phyloP scores from a whole-genome alignment of 2,113 vertebrate species.

The Turnix velox region DNA sequence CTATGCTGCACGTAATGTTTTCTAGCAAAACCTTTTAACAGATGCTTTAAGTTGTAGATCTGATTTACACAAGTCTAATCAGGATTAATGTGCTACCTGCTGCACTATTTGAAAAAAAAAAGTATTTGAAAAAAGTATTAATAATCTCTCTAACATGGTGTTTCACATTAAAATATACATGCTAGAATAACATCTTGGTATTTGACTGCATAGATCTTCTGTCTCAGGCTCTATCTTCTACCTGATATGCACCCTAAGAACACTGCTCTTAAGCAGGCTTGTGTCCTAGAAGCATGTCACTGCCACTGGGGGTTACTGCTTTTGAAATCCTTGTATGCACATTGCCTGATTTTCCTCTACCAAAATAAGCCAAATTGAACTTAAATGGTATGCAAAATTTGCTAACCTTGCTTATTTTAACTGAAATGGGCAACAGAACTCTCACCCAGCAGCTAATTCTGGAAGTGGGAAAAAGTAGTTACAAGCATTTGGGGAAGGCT shows the following conservation, averaged over 20 bases:
- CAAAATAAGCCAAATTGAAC: not conserved
- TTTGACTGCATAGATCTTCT: not conserved
- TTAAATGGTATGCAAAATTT: not conserved
- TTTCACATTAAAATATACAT: slow-evolving; percentile 9
- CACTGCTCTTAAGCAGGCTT: not conserved
- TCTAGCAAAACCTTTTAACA: not conserved
- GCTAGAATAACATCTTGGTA: not conserved
- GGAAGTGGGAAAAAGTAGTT: not conserved
- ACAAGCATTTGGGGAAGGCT: not conserved
- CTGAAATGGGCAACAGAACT: not conserved
- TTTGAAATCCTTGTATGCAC: not conserved
- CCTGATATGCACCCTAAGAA: not conserved
- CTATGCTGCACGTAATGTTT: not conserved
- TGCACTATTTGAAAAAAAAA: not conserved
- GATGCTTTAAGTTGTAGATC: not conserved
- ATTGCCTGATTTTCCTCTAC: not conserved
- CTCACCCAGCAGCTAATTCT: not conserved
- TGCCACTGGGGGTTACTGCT: accelerated
- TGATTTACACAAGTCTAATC: not conserved
- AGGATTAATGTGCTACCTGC: not conserved
- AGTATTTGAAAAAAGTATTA: not conserved
- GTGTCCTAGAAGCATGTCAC: not conserved
- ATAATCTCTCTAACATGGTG: not conserved
- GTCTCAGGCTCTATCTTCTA: not conserved
- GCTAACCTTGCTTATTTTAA: not conserved